phyloP scores from a whole-genome alignment of 2,888 invertebrate genomes.

The Philonicus albiceps region DNA sequence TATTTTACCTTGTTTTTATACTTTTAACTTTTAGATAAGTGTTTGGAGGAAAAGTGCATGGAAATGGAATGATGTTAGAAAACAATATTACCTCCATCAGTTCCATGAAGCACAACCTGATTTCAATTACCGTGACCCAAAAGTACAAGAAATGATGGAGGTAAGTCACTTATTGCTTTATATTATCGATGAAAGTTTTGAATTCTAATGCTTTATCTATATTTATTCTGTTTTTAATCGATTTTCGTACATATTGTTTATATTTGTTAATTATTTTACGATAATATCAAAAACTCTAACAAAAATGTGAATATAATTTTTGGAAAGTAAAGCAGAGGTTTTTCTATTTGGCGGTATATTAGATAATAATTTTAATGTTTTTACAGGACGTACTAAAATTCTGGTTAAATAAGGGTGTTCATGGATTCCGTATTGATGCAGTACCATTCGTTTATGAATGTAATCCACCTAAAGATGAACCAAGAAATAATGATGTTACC shows the following conservation, averaged over 20 bases:
- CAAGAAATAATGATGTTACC: conserved; percentile 63
- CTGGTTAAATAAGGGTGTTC: conserved; percentile 82
- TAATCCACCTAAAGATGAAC: conserved; percentile 64
- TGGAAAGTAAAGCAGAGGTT: no score
- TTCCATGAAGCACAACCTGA: conserved; percentile 71
- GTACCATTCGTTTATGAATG: conserved; percentile 63
- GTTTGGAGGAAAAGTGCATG: conserved; percentile 67
- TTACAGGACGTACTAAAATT: conserved; percentile 69
- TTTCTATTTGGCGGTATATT: no score
- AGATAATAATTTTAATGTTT: not conserved
- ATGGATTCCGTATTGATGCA: conserved; percentile 79
- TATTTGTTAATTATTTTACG: no score
- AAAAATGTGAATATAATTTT: no score
- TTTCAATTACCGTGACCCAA: conserved; percentile 68
- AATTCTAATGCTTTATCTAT: not conserved
- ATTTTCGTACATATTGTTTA: no score
- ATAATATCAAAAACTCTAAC: no score
- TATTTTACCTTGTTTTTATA: not conserved
- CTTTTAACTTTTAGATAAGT: conserved; percentile 51
- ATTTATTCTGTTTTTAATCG: no score
- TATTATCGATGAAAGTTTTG: not conserved
- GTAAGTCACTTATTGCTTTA: not conserved
- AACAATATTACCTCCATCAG: conserved; percentile 72
- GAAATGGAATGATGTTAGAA: conserved; percentile 69
- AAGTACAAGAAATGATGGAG: conserved; percentile 65